A percentile compares a stretch with the other conserved stretches of the same genome.
These are phyloP conservation scores for Macrophya annulata DNA, from an alignment of 2,888 invertebrate genomes.

Conservation along the genomic window DNA sequence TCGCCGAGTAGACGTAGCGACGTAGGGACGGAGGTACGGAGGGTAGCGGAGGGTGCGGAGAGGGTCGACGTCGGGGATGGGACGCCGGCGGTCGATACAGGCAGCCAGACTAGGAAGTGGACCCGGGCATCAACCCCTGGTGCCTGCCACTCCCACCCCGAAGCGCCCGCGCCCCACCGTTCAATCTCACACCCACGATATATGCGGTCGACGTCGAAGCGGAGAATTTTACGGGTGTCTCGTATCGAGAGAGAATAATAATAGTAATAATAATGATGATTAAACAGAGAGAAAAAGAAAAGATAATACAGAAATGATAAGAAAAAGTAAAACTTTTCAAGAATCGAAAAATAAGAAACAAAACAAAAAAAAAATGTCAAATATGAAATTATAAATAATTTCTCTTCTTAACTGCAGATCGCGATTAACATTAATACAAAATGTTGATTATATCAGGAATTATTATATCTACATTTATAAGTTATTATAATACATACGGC, in stretches of 20 bases:
- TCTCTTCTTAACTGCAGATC: too few species aligned
- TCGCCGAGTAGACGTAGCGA: slow-evolving; percentile 20
- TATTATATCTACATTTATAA: too few species aligned
- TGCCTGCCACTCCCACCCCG: slow-evolving; percentile 47
- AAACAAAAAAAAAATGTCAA: background rate
- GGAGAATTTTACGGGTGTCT: slow-evolving; percentile 33
- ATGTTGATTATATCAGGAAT: too few species aligned
- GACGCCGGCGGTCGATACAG: slow-evolving; percentile 76
- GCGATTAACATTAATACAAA: too few species aligned
- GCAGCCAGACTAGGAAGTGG: slow-evolving; percentile 77
- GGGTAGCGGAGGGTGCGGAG: slow-evolving; percentile 39
- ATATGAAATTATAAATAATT: too few species aligned
- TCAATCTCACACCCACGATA: slow-evolving; percentile 47
- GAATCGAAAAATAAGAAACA: background rate
- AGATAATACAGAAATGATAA: background rate
- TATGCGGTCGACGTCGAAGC: slow-evolving; percentile 26
- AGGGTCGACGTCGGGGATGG: slow-evolving; percentile 59
- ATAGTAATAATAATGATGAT: background rate
- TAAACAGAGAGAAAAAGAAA: background rate
- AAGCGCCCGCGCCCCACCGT: slow-evolving; percentile 8
- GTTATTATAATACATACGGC: too few species aligned
- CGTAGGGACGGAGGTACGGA: background rate
- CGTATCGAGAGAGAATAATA: background rate
- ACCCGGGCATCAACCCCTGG: slow-evolving; percentile 77
- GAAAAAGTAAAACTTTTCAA: background rate